These are phyloP conservation scores for Cataglyphis rosenhaueri DNA, from an alignment of 2,888 invertebrate species.

Conservation along the genomic window DNA sequence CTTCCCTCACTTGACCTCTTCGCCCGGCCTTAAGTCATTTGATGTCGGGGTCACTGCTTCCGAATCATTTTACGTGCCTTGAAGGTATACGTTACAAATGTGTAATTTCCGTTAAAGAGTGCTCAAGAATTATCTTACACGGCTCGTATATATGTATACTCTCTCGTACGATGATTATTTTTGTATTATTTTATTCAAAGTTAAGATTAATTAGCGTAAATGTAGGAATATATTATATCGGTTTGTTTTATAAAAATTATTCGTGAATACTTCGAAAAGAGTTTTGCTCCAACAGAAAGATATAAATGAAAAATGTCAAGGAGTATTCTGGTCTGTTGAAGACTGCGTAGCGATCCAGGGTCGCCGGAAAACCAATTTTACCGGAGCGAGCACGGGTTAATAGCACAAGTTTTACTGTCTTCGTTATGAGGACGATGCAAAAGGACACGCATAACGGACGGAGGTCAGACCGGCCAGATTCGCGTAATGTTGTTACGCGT, in stretches of 20 bases:
- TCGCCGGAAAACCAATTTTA: constrained; percentile 41
- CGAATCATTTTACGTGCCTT: constrained; percentile 20
- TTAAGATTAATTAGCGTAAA: background rate
- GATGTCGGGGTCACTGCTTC: constrained; percentile 31
- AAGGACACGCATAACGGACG: constrained; percentile 71
- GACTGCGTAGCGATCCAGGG: constrained; percentile 31
- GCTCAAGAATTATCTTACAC: background rate
- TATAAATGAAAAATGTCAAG: constrained; percentile 3
- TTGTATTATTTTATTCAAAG: background rate
- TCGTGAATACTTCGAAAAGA: background rate
- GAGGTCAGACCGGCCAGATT: constrained; percentile 71
- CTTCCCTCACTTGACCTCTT: constrained; percentile 18
- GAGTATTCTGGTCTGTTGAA: constrained; percentile 33
- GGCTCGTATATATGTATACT: background rate
- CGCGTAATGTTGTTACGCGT: constrained; percentile 60
- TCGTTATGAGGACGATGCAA: constrained; percentile 76
- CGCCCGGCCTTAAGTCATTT: background rate
- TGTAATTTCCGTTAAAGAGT: constrained; percentile 6
- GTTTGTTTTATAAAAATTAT: background rate
- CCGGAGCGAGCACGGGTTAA: constrained; percentile 72
- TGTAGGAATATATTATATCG: background rate
- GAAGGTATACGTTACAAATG: constrained; percentile 18
- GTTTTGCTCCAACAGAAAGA: background rate
- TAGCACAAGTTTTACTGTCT: constrained; percentile 79
- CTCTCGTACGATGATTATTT: background rate